Percentiles rank a stretch among this genome's conserved stretches.
These are phyloP conservation scores for Phymanthus crucifer DNA, from an alignment of 92 coral and sea anemone species.

Conservation along the genomic window DNA sequence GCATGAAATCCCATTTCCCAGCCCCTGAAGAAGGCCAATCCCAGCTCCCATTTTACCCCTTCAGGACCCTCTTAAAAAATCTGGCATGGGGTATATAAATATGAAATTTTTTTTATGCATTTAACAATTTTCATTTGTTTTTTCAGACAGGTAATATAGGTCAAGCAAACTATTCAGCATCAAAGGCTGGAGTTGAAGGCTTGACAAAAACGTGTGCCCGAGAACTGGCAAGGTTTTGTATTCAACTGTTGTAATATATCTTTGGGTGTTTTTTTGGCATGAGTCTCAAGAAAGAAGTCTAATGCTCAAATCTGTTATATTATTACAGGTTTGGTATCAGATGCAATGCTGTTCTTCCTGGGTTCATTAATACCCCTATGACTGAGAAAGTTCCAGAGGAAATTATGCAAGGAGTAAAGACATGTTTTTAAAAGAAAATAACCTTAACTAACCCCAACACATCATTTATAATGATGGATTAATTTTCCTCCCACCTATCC, in stretches of 20 bases:
- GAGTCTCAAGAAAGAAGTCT: background rate
- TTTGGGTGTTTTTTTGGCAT: background rate
- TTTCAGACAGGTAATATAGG: conserved; percentile 91
- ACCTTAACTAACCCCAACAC: background rate
- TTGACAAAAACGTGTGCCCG: conserved; percentile 87
- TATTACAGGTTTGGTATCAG: conserved; percentile 82
- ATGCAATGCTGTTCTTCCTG: conserved; percentile 93
- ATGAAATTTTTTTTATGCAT: background rate
- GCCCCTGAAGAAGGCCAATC: too few relatives aligned
- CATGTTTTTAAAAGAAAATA: background rate
- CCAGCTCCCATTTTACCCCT: too few relatives aligned
- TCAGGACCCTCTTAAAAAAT: too few relatives aligned
- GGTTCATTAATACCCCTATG: conserved; percentile 91
- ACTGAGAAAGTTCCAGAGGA: conserved; percentile 68
- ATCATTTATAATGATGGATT: background rate
- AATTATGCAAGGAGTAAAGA: conserved; percentile 53
- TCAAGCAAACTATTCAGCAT: conserved; percentile 92
- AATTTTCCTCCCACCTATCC: background rate
- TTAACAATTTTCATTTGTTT: background rate
- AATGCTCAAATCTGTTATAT: background rate
- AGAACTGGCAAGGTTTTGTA: conserved; percentile 75
- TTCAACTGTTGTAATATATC: background rate
- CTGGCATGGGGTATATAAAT: background rate
- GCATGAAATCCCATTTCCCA: too few relatives aligned
- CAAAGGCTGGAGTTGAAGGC: conserved; percentile 96